Evolutionary conservation across 2,888 invertebrate genomes (phyloP).

Genomic region (Hofmannophila pseudospretella): DNA sequence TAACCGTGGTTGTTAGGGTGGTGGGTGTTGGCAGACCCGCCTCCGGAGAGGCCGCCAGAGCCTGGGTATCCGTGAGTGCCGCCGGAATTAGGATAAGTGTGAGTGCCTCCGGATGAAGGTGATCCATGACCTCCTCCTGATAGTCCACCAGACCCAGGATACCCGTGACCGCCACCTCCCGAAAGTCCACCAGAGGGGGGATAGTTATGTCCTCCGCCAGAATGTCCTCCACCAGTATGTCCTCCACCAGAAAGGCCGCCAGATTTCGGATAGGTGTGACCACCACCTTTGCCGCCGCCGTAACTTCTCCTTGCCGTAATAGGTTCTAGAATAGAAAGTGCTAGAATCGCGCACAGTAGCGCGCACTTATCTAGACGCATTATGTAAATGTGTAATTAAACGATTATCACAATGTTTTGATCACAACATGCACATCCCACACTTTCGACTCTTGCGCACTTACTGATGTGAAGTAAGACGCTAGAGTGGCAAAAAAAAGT

Average conservation of each 20-base stretch:
- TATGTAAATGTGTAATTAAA: constrained; percentile 13
- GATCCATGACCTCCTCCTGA: constrained; percentile 24
- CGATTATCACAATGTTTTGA: not conserved
- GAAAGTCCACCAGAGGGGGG: constrained; percentile 27
- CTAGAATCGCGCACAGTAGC: constrained; percentile 40
- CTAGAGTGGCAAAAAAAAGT: not conserved
- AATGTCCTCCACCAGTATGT: constrained; percentile 16
- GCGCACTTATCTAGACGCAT: constrained; percentile 39
- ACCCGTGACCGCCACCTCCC: constrained; percentile 22
- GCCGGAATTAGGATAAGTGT: constrained; percentile 23
- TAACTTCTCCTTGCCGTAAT: constrained; percentile 27
- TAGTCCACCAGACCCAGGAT: constrained; percentile 19
- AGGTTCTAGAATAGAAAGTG: constrained; percentile 32
- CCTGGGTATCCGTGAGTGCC: constrained; percentile 22
- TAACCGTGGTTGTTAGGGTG: constrained; percentile 10
- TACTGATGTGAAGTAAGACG: not conserved
- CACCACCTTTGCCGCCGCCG: constrained; percentile 26
- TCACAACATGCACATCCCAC: not conserved
- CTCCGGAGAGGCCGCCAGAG: constrained; percentile 4
- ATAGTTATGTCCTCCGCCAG: constrained; percentile 19
- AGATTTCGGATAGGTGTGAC: constrained; percentile 40
- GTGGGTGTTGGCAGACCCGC: constrained; percentile 3
- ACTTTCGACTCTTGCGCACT: constrained; percentile 1
- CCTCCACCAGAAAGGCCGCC: constrained; percentile 33
- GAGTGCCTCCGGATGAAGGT: constrained; percentile 24